Evolutionary conservation across 2,888 invertebrate species (phyloP).

Genomic region (Falcaria lacertinaria): DNA sequence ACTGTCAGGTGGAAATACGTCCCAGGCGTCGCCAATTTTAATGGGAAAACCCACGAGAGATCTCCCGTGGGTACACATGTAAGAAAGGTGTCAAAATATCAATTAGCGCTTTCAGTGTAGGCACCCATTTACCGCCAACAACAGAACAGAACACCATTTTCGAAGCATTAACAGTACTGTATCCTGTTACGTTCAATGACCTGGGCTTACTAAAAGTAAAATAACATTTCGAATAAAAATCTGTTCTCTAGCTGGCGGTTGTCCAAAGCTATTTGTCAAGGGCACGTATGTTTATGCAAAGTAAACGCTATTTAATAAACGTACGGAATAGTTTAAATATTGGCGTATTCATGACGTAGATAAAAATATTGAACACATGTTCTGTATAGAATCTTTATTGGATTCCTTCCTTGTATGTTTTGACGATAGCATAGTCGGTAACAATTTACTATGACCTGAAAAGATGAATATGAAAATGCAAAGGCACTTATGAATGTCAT

Average conservation of each 20-base stretch:
- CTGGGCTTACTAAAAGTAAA: neutral
- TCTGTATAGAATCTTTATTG: neutral
- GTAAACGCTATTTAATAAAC: constrained; percentile 6
- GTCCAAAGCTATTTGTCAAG: constrained; percentile 15
- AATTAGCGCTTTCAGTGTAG: too few relatives aligned
- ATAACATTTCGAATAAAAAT: neutral
- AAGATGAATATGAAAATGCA: too few relatives aligned
- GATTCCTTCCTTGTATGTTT: too few relatives aligned
- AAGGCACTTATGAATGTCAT: too few relatives aligned
- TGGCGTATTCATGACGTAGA: neutral
- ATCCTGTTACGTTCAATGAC: neutral
- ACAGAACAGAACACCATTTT: neutral
- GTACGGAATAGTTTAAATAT: neutral
- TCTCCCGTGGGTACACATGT: too few relatives aligned
- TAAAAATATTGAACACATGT: neutral
- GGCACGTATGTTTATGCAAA: constrained; percentile 16
- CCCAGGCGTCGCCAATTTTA: too few relatives aligned
- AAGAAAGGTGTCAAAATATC: too few relatives aligned
- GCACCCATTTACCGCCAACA: too few relatives aligned
- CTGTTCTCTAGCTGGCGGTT: constrained; percentile 19
- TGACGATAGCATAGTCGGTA: too few relatives aligned
- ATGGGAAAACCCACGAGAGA: too few relatives aligned
- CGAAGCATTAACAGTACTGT: neutral
- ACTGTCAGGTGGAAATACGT: too few relatives aligned
- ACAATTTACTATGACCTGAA: too few relatives aligned